These are phyloP conservation scores for Mastigias papua DNA, from an alignment of 30 jellyfish, hydroid and myxozoan species.

Conservation along the genomic window DNA sequence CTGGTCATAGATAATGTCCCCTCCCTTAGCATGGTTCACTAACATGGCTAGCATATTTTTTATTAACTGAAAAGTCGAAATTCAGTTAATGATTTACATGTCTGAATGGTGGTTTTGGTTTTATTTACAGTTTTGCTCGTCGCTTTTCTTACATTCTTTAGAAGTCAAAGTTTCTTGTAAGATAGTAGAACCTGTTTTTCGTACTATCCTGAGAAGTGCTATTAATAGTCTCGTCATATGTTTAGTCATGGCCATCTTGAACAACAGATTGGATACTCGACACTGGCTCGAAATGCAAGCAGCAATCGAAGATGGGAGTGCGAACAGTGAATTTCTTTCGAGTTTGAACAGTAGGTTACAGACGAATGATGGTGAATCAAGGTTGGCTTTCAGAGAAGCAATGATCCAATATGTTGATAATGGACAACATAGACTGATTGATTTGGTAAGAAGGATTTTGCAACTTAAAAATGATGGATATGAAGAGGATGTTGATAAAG, in stretches of 20 bases:
- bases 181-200: too few relatives aligned
- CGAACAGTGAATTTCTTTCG: not conserved
- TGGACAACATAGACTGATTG: not conserved
- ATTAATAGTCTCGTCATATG: not conserved
- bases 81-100: too few relatives aligned
- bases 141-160: too few relatives aligned
- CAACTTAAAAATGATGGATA: not conserved
- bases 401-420: not conserved
- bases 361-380: not conserved
- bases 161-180: too few relatives aligned
- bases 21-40: too few relatives aligned
- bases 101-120: too few relatives aligned
- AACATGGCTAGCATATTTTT: too few relatives aligned
- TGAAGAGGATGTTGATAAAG: not conserved
- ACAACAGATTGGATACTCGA: not conserved
- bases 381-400: not conserved
- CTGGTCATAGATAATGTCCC: too few relatives aligned
- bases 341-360: not conserved
- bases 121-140: too few relatives aligned
- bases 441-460: not conserved
- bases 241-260: conserved; percentile 2
- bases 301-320: not conserved
- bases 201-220: too few relatives aligned
- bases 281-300: not conserved
- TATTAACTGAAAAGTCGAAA: too few relatives aligned